These are phyloP conservation scores for Callyntrura sp. DNA, from an alignment of 2,888 invertebrate species.

Conservation along the genomic window DNA sequence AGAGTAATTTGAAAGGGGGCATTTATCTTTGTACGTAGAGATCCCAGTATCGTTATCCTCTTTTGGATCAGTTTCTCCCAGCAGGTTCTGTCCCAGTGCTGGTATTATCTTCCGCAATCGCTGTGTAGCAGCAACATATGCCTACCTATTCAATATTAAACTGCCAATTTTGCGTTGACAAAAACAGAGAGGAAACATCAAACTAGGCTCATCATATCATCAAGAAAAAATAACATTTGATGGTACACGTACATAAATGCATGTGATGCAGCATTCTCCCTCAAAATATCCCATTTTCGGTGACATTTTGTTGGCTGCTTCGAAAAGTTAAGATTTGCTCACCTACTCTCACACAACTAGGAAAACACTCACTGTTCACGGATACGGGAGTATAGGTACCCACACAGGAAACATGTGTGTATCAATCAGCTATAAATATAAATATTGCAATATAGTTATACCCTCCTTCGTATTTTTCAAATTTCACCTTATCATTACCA, in stretches of 20 bases:
- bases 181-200: neutral
- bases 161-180: neutral
- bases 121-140: neutral
- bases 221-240: neutral
- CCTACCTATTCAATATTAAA: neutral
- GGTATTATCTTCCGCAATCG: neutral
- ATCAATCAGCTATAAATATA: neutral
- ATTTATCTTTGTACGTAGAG: slow-evolving; percentile 55
- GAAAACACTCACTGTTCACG: neutral
- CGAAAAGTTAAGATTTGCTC: no score
- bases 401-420: neutral
- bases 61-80: slow-evolving; percentile 39
- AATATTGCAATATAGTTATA: neutral
- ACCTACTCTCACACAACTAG: neutral
- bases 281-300: neutral
- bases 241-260: neutral
- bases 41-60: slow-evolving; percentile 22
- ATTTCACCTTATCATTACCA: neutral
- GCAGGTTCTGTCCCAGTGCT: neutral
- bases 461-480: neutral
- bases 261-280: neutral
- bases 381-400: neutral
- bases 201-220: slow-evolving; percentile 7
- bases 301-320: no score
- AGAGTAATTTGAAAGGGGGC: slow-evolving; percentile 56